Evolutionary conservation across 2,888 invertebrate species (phyloP), one percentile per base, ranked within the genome.

Genomic region (Oligia latruncula): DNA sequence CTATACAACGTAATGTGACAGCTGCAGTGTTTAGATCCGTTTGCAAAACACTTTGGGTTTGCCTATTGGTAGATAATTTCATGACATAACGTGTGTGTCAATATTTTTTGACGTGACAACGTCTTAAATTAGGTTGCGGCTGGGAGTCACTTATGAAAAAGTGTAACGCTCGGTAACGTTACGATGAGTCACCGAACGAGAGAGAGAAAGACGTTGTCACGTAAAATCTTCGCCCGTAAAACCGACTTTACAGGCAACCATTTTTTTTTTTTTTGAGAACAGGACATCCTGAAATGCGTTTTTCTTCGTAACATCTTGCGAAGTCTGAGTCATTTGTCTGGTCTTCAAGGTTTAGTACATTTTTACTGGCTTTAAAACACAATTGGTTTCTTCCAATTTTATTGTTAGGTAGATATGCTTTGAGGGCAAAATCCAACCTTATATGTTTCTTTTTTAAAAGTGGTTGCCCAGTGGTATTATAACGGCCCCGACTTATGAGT

Each of bases 1-100:
- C 73, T 35, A 23, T 78, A 40, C 40, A 73, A 29, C 72, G 43
- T 78, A 75, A 46, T 52, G 29, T 40, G 60, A 71, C 74, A 71
- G 71, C 60, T 86, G 75, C 55, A 52, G 13, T 66, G 23, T 67
- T 67, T 68, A 84, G 85, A 78, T 84, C 84, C 85, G 82, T 65
- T 85, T 85, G 62, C 82, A 73, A 78, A 78, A 84, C 74, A 40
- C 29, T 68, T 23, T 65, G 15, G 20, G 62, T 43, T 78, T 43
- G 49, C n/a, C n/a, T 72, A 43, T n/a, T 43, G 11, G n/a, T n/a
- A 60, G n/a, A 71, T 60, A 62, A 85, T 49, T 13, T 62, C 2
- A 66, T 84, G 49, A 78, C 46, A 74, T 85, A 77, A 85, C 60
- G 3, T 43, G 29, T 72, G 43, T 71, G 82, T 78, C 74, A 85